A percentile compares a stretch with the other conserved stretches of the same genome.
Evolutionary conservation across 2,113 vertebrate species (phyloP).

Genomic region (Excalfactoria chinensis): DNA sequence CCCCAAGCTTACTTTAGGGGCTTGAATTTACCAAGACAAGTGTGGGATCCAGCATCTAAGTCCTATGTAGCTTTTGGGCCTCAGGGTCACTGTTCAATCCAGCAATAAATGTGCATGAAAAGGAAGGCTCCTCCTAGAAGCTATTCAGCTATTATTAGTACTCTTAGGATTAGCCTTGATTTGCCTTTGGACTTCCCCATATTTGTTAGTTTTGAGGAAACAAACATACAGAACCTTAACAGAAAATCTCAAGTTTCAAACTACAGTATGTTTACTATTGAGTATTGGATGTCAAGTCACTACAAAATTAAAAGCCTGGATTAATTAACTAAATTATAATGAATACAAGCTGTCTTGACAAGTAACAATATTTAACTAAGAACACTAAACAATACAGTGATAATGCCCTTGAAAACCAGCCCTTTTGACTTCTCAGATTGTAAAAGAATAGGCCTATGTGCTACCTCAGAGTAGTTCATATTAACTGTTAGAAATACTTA

Average conservation of each 20-base stretch:
- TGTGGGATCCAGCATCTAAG: accelerated
- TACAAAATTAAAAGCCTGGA: background rate
- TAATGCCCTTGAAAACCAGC: background rate
- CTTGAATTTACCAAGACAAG: background rate
- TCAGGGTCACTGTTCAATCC: background rate
- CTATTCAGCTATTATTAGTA: background rate
- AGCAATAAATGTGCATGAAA: background rate
- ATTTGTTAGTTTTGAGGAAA: background rate
- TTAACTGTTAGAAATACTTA: background rate
- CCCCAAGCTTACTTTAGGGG: background rate
- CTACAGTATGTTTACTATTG: background rate
- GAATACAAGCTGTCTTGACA: background rate
- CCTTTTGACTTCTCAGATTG: background rate
- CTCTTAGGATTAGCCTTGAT: background rate
- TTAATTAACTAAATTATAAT: slow-evolving; percentile 33
- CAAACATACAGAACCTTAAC: background rate
- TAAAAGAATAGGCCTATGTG: background rate
- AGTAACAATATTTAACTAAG: background rate
- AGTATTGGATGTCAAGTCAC: background rate
- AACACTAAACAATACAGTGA: background rate
- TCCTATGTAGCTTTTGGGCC: background rate
- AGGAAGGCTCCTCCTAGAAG: background rate
- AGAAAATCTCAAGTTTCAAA: slow-evolving; percentile 31
- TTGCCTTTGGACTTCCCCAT: background rate
- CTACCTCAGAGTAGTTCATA: background rate